Evolutionary conservation across 37 sponge, comb jelly and placozoan genomes (phyloP).

Genomic region (Beroe ovata): DNA sequence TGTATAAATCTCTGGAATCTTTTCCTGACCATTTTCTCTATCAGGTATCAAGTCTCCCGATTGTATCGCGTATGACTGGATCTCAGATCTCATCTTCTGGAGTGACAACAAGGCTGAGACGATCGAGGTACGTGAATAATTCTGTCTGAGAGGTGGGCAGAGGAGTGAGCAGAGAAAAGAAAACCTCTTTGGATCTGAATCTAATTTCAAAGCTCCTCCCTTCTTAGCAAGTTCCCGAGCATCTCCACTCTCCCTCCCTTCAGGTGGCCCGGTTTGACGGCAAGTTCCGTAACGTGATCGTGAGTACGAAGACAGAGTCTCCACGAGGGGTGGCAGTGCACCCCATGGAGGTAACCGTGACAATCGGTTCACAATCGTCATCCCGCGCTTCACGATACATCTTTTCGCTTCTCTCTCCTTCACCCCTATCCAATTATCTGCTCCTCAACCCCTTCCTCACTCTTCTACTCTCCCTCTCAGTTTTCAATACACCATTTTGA

Average conservation of each 20-base stretch:
- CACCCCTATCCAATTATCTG: too few species aligned
- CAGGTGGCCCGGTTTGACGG: conserved; percentile 59
- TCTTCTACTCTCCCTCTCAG: too few species aligned
- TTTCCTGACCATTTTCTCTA: not conserved
- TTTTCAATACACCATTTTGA: not conserved
- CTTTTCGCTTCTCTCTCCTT: too few species aligned
- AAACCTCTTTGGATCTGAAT: too few species aligned
- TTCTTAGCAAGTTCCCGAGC: too few species aligned
- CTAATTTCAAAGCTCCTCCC: too few species aligned
- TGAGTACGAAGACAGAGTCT: conserved; percentile 3
- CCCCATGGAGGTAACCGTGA: conserved; percentile 51
- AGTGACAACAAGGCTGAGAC: conserved; percentile 42
- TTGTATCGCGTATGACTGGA: conserved; percentile 59
- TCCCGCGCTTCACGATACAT: too few species aligned
- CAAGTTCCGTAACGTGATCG: conserved; percentile 2
- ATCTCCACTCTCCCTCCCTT: too few species aligned
- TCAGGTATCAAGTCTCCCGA: conserved; percentile 49
- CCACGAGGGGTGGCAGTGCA: conserved; percentile 49
- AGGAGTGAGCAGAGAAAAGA: too few species aligned
- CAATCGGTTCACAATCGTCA: too few species aligned
- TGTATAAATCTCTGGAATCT: not conserved
- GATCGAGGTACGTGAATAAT: conserved; percentile 4
- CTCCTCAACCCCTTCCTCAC: too few species aligned
- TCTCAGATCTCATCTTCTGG: conserved; percentile 57
- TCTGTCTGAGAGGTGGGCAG: too few species aligned